phyloP scores from a whole-genome alignment of 2,888 invertebrate species.

The Cryptocephalus moraei region DNA sequence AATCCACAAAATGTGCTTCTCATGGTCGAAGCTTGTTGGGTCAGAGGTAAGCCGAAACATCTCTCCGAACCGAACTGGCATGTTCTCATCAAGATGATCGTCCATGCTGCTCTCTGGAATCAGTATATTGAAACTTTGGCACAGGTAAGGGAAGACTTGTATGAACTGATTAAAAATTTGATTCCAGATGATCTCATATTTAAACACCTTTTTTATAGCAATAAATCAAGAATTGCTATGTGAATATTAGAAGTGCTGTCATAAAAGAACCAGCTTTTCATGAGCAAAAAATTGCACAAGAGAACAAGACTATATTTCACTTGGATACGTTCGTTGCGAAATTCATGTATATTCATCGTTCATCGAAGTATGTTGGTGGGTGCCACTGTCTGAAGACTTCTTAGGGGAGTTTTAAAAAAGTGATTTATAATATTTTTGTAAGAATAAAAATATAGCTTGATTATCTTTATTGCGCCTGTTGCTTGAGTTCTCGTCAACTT shows the following conservation, averaged over 20 bases:
- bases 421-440: no score
- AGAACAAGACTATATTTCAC: constrained; percentile 92
- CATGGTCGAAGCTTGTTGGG: constrained; percentile 88
- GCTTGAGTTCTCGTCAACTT: no score
- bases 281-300: constrained; percentile 86
- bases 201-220: constrained; percentile 73
- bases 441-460: no score
- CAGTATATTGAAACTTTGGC: constrained; percentile 78
- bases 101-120: constrained; percentile 46
- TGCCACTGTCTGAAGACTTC: constrained; percentile 11
- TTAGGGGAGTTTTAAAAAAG: neutral
- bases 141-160: constrained; percentile 78
- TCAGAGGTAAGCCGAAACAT: constrained; percentile 72
- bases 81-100: constrained; percentile 75
- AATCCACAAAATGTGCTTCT: constrained; percentile 88
- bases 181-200: constrained; percentile 91
- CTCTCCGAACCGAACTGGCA: constrained; percentile 92
- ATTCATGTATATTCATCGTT: constrained; percentile 71
- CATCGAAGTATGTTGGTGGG: constrained; percentile 13
- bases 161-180: constrained; percentile 88
- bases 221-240: constrained; percentile 81
- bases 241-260: constrained; percentile 76
- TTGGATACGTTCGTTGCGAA: constrained; percentile 94
- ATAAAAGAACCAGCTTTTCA: constrained; percentile 78
- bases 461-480: no score